Percentiles rank a stretch among this genome's conserved stretches.
Evolutionary conservation across 2,113 vertebrate species (phyloP).

Genomic region (Ploceus nigricollis): DNA sequence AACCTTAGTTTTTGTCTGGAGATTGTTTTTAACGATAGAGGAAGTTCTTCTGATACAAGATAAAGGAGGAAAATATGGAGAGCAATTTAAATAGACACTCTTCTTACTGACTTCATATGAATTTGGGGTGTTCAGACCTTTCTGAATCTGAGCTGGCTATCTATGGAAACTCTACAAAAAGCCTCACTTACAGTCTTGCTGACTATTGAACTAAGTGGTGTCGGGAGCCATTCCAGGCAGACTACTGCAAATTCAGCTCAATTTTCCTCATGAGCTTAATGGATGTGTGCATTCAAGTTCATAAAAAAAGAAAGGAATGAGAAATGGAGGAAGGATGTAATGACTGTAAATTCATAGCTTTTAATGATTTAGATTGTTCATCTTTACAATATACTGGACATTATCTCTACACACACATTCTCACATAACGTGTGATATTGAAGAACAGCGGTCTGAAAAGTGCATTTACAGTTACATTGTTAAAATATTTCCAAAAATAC

Average conservation of each 20-base stretch:
- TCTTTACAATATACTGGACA: not conserved
- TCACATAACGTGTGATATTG: not conserved
- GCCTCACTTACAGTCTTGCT: not conserved
- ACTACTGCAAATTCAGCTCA: not conserved
- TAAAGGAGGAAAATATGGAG: not conserved
- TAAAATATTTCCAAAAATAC: not conserved
- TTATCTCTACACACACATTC: not conserved
- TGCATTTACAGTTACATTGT: not conserved
- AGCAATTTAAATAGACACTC: not conserved
- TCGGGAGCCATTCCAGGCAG: not conserved
- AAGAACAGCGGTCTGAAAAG: not conserved
- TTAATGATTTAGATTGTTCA: not conserved
- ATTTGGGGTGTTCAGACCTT: not conserved
- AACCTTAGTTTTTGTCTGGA: not conserved
- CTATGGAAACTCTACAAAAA: not conserved
- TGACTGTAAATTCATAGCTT: not conserved
- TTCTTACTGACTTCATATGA: not conserved
- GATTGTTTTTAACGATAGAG: not conserved
- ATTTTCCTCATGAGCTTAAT: not conserved
- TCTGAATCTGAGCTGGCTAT: not conserved
- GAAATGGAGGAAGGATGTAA: not conserved
- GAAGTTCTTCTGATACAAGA: not conserved
- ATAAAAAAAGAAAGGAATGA: not conserved
- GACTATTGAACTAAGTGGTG: not conserved
- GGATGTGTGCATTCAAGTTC: not conserved